Evolutionary conservation across 2,888 invertebrate species (phyloP).

Genomic region (Neoitamus cyanurus): DNA sequence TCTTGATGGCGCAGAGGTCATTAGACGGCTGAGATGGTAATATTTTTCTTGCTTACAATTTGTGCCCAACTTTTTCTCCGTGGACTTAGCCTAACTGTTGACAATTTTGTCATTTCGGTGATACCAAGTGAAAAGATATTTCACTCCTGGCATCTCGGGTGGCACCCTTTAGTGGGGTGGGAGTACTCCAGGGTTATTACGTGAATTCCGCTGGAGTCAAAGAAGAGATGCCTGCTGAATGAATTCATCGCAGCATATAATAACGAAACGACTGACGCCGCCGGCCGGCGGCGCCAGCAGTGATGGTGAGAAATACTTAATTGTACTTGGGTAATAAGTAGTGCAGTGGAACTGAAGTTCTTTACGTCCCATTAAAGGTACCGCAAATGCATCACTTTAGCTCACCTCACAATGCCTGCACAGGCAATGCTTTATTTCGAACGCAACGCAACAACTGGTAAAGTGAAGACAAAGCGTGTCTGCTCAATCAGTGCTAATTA

Average conservation of each 20-base stretch:
- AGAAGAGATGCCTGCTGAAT: background rate
- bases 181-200: background rate
- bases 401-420: background rate
- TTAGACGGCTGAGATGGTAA: slow-evolving; percentile 4
- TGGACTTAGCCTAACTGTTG: background rate
- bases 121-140: background rate
- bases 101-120: background rate
- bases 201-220: background rate
- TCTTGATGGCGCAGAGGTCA: slow-evolving; percentile 15
- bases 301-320: background rate
- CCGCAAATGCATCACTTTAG: background rate
- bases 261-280: background rate
- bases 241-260: background rate
- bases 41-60: slow-evolving; percentile 7
- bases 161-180: background rate
- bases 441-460: background rate
- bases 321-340: background rate
- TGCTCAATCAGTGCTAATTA: background rate
- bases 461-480: background rate
- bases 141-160: background rate
- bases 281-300: background rate
- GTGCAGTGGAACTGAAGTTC: background rate
- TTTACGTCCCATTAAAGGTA: background rate
- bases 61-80: background rate
- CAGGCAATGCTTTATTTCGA: background rate